Percentiles rank a stretch among this genome's conserved stretches.
phyloP scores from a whole-genome alignment of 2,888 invertebrate species.

The Calameuta filiformis region DNA sequence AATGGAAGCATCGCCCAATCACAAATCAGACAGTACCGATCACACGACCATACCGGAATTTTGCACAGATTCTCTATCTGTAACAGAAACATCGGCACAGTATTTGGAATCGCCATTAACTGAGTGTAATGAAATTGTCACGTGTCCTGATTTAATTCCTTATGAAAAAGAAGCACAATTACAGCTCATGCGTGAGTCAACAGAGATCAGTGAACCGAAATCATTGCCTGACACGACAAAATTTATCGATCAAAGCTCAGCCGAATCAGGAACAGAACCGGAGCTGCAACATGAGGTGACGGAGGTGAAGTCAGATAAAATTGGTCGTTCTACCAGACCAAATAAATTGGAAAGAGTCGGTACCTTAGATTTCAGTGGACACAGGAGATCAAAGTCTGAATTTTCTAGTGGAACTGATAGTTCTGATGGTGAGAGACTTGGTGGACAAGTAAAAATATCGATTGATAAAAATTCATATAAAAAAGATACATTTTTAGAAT shows the following conservation, averaged over 20 bases:
- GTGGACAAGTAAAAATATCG: not conserved
- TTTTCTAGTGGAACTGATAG: conserved; percentile 32
- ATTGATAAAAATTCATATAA: not conserved
- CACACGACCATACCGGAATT: conserved; percentile 57
- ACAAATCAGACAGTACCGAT: conserved; percentile 58
- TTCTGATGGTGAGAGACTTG: conserved; percentile 28
- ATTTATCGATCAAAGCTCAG: conserved; percentile 61
- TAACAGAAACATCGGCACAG: conserved; percentile 59
- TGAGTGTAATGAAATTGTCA: conserved; percentile 56
- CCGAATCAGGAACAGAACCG: conserved; percentile 55
- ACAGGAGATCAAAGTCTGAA: conserved; percentile 25
- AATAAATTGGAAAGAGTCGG: not conserved
- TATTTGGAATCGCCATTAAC: conserved; percentile 60
- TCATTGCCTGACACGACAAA: conserved; percentile 45
- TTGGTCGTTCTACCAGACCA: not conserved
- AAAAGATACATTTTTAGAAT: conserved; percentile 7
- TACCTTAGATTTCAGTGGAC: conserved; percentile 11
- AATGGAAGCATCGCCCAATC: conserved; percentile 51
- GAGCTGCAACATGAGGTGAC: conserved; percentile 31
- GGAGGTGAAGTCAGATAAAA: conserved; percentile 20
- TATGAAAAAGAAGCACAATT: conserved; percentile 47
- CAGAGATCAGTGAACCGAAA: conserved; percentile 27
- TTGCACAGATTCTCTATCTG: conserved; percentile 56
- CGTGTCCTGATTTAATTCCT: conserved; percentile 52
- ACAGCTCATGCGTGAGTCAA: conserved; percentile 17